These are phyloP conservation scores for Diglossa brunneiventris DNA, from an alignment of 2,113 vertebrate species.

Conservation along the genomic window DNA sequence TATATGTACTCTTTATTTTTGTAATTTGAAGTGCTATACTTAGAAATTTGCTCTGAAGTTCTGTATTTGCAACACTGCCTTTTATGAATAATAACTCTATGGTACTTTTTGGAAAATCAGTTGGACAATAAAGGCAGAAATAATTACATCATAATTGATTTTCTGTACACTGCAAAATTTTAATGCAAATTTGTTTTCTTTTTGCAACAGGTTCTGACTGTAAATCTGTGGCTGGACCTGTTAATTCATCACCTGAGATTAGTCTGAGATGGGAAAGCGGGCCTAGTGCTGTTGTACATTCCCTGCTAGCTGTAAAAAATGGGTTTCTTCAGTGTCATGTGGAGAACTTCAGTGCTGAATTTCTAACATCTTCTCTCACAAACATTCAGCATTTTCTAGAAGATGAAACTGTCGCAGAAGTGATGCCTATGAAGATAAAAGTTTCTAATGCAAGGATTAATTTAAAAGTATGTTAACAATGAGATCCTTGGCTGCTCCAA, in stretches of 20 bases:
- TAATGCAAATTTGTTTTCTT: slow-evolving; percentile 20
- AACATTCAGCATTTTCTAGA: slow-evolving; percentile 94
- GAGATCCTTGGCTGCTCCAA: slow-evolving; percentile 13
- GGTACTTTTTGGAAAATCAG: neutral
- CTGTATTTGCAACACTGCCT: neutral
- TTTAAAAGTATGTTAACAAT: slow-evolving; percentile 82
- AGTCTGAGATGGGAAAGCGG: slow-evolving; percentile 88
- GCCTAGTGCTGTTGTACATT: slow-evolving; percentile 83
- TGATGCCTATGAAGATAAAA: slow-evolving; percentile 96
- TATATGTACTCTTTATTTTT: neutral
- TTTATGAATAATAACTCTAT: neutral
- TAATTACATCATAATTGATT: neutral
- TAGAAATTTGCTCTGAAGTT: neutral
- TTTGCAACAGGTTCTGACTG: slow-evolving; percentile 74
- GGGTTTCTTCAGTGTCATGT: slow-evolving; percentile 93
- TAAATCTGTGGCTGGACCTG: slow-evolving; percentile 52
- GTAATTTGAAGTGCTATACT: neutral
- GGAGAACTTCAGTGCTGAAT: slow-evolving; percentile 86
- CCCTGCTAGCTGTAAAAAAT: slow-evolving; percentile 88
- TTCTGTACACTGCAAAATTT: neutral
- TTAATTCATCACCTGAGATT: slow-evolving; percentile 82
- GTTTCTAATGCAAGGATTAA: slow-evolving; percentile 88
- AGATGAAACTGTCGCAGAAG: slow-evolving; percentile 86
- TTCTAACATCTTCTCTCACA: slow-evolving; percentile 87
- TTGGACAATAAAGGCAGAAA: neutral